phyloP scores from a whole-genome alignment of 2,113 vertebrate genomes.

The Scopus umbretta region DNA sequence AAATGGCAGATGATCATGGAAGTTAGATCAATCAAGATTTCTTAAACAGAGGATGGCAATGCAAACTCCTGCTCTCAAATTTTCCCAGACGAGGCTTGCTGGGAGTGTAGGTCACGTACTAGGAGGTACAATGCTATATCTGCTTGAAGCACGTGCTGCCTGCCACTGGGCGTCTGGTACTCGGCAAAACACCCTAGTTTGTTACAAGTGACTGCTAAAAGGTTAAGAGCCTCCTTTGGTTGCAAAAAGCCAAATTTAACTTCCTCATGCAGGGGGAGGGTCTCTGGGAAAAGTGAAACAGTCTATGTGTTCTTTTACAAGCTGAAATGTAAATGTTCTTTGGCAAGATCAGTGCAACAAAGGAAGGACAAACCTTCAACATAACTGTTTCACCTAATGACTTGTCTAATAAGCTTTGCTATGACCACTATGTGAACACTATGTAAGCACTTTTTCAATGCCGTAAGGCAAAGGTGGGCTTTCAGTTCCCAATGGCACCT shows the following conservation, averaged over 20 bases:
- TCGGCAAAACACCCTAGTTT: not conserved
- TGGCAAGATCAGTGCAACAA: not conserved
- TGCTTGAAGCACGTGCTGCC: not conserved
- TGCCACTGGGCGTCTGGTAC: not conserved
- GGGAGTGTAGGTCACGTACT: accelerated
- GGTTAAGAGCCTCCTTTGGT: not conserved
- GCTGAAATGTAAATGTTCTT: not conserved
- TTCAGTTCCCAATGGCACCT: not conserved
- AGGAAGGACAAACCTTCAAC: not conserved
- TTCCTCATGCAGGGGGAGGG: accelerated
- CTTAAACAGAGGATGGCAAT: not conserved
- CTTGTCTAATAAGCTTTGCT: not conserved
- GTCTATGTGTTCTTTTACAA: not conserved
- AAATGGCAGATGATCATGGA: not conserved
- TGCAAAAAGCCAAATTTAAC: not conserved
- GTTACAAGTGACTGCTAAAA: not conserved
- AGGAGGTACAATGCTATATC: not conserved
- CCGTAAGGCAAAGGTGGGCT: not conserved
- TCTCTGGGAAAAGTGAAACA: not conserved
- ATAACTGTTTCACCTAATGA: not conserved
- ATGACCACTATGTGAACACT: accelerated
- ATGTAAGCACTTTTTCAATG: not conserved
- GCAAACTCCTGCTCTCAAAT: not conserved
- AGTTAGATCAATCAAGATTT: not conserved
- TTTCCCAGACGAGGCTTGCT: not conserved